Evolutionary conservation across 2,113 vertebrate genomes (phyloP).

Genomic region (Oreochromis tanganicae): DNA sequence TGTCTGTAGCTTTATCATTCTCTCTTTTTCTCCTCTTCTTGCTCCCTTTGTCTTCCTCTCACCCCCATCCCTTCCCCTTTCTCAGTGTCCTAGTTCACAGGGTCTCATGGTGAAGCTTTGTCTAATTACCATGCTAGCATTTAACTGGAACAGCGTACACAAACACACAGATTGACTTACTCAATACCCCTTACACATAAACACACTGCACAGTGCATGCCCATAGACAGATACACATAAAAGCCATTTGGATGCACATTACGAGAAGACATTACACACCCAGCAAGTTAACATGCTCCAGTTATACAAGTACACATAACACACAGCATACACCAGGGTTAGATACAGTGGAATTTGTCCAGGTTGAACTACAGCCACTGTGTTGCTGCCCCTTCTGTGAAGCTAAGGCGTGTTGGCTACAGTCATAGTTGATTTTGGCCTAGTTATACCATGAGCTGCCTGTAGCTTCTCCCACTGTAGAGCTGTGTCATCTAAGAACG

Average conservation of each 20-base stretch:
- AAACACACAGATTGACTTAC: conserved; percentile 54
- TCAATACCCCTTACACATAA: conserved; percentile 27
- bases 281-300: conserved; percentile 64
- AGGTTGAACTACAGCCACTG: conserved; percentile 46
- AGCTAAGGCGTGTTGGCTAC: conserved; percentile 49
- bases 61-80: neutral
- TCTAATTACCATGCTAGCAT: conserved; percentile 66
- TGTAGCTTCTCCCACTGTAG: conserved; percentile 37
- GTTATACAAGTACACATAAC: conserved; percentile 59
- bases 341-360: conserved; percentile 41
- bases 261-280: conserved; percentile 32
- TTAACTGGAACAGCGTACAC: conserved; percentile 65
- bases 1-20: neutral
- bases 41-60: conserved; percentile 21
- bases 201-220: conserved; percentile 5
- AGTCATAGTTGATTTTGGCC: conserved; percentile 51
- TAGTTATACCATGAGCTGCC: conserved; percentile 43
- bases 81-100: conserved; percentile 62
- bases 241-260: conserved; percentile 23
- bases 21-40: neutral
- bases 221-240: neutral
- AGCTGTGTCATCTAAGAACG: conserved; percentile 39
- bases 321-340: conserved; percentile 28
- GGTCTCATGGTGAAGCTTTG: conserved; percentile 68
- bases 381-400: conserved; percentile 47